phyloP scores from a whole-genome alignment of 1,140 invertebrate species.

The Cephus cinctus region DNA sequence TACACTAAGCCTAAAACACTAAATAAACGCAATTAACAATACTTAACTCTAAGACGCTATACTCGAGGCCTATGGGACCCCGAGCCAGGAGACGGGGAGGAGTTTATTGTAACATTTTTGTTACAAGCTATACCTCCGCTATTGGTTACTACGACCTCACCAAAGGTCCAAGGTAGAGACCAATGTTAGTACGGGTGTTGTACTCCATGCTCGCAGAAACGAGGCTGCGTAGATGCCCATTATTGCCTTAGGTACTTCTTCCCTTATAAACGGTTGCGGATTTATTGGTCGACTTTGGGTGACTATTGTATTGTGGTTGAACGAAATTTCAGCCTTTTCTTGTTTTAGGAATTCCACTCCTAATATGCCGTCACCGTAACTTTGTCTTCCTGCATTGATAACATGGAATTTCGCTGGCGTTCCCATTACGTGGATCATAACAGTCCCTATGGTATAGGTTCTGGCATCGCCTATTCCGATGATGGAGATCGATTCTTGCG shows the following conservation, averaged over 20 bases:
- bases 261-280: slow-evolving; percentile 1
- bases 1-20: too few species aligned
- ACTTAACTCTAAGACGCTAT: too few species aligned
- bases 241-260: neutral
- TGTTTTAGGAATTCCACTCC: slow-evolving; percentile 11
- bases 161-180: too few species aligned
- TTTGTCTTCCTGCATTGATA: neutral
- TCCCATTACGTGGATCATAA: neutral
- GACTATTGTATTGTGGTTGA: slow-evolving; percentile 10
- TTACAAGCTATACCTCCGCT: neutral
- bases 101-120: too few species aligned
- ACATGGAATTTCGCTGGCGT: slow-evolving; percentile 5
- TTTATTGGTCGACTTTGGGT: slow-evolving; percentile 1
- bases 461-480: slow-evolving; percentile 1
- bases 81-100: too few species aligned
- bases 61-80: too few species aligned
- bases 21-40: too few species aligned
- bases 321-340: slow-evolving; percentile 13
- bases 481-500: slow-evolving; percentile 5
- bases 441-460: slow-evolving; percentile 4
- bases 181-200: neutral
- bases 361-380: slow-evolving; percentile 5
- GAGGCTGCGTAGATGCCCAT: neutral
- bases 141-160: neutral
- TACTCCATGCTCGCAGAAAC: neutral